These are phyloP conservation scores for Puffinus mauretanicus DNA, from an alignment of 2,113 vertebrate species.

Conservation along the genomic window DNA sequence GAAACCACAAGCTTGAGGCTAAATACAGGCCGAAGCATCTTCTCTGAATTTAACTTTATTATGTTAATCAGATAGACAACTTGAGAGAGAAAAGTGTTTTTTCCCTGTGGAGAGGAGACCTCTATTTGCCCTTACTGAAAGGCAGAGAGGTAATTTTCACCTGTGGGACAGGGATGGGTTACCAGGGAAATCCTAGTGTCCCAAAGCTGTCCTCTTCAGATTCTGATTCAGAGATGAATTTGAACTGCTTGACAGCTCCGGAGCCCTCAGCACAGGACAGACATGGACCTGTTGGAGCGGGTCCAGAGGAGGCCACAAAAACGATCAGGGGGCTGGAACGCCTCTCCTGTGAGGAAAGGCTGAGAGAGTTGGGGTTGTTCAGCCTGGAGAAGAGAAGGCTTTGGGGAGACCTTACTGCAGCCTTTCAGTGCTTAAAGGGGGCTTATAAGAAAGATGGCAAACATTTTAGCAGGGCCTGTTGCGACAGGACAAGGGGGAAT, in stretches of 20 bases:
- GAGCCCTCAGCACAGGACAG: too few species aligned
- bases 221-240: not conserved
- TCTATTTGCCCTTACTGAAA: not conserved
- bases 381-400: too few species aligned
- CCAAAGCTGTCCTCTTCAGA: not conserved
- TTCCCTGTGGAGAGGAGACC: not conserved
- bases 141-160: not conserved
- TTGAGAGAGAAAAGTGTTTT: not conserved
- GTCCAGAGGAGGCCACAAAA: too few species aligned
- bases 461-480: too few species aligned
- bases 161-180: not conserved
- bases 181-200: not conserved
- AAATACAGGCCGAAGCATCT: not conserved
- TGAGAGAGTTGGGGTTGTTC: too few species aligned
- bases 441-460: too few species aligned
- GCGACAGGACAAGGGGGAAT: too few species aligned
- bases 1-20: not conserved
- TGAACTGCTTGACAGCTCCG: not conserved
- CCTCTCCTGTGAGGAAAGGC: too few species aligned
- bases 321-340: too few species aligned
- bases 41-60: not conserved
- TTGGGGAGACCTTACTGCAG: too few species aligned
- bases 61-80: not conserved
- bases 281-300: too few species aligned
- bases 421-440: too few species aligned